A percentile compares a stretch with the other conserved stretches of the same genome.
Conservation (phyloP, 92 coral and sea anemone genomes). For the Desmophyllum pertusum region DNA sequence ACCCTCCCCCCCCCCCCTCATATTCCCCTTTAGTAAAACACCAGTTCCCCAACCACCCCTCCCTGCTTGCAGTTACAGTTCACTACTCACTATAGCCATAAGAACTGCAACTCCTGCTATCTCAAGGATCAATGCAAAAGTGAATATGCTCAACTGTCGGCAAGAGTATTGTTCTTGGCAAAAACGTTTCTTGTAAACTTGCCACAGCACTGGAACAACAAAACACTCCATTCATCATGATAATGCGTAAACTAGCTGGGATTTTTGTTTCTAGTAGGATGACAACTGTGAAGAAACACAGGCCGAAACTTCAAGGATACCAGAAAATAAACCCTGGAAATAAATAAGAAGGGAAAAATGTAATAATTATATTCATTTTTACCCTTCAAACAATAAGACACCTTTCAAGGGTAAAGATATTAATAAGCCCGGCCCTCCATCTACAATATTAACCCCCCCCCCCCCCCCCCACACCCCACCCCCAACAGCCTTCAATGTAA, state of each 20-base stretch:
- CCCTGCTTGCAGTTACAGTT: too few species aligned
- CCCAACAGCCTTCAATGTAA: too few species aligned
- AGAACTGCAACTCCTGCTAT: slow-evolving; percentile 60
- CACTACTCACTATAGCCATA: slow-evolving; percentile 39
- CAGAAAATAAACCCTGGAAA: slow-evolving; percentile 69
- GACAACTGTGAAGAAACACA: slow-evolving; percentile 75
- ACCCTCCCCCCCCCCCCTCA: too few species aligned
- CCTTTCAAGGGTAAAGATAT: too few species aligned
- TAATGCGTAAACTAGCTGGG: slow-evolving; percentile 58
- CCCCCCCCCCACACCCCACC: too few species aligned
- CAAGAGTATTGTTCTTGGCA: slow-evolving; percentile 2
- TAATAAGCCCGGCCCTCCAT: too few species aligned
- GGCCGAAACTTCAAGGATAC: slow-evolving; percentile 79
- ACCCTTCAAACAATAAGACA: too few species aligned
- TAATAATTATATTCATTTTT: neutral
- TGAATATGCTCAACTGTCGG: slow-evolving; percentile 15
- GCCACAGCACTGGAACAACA: slow-evolving; percentile 74
- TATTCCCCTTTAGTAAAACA: too few species aligned
- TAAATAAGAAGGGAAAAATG: neutral
- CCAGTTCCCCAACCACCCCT: neutral
- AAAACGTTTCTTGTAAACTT: slow-evolving; percentile 40
- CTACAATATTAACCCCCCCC: too few species aligned
- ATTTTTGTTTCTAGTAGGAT: slow-evolving; percentile 39
- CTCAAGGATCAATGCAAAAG: slow-evolving; percentile 57
- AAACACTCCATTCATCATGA: slow-evolving; percentile 87